Base-by-base conservation (phyloP, 2,888 invertebrate genomes). In the Oxytorus armatus region DNA sequence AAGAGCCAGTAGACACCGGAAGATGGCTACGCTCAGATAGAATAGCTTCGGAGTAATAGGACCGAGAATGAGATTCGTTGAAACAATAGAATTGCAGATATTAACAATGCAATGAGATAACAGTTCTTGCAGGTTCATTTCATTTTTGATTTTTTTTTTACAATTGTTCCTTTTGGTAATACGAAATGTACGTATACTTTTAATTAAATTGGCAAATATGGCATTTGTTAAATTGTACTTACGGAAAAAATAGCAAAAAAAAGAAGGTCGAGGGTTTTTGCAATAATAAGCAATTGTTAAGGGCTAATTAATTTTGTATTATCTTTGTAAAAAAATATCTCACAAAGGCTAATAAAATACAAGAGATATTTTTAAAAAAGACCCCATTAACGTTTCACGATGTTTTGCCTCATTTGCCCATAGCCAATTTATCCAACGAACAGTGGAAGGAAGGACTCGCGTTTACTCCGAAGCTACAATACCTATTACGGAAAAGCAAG, bases 11-110 rank as follows among this genome's bases (percentile, higher is more conserved):
- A 29, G 21, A 61, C n/a, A 80, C 39, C 8, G 57, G 68, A 65
- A 70, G 44, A 76, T 72, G 16, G 53, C 65, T 51, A 59, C 59
- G 72, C 23, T 72, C 49, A 72, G 72, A 72, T 72, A 72, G 36
- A 36, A 70, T 59, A 23, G 59, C 59, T 49, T 42, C 44, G 36
- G 59, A 70, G 59, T 23, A 59, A 59, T 72, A 72, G 47, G 23
- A 36, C 8, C 8, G 59, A 36, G 44, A 72, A 70, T 49, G 57
- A 14, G 33, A 61, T 59, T 72, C 59, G 39, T 61, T 51, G 44
- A 42, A 74, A 55, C 74, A 61, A 68, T 61, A 42, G 16, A 23
- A 74, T 53, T 29, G 29, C 39, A 7, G 44, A 68, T 63, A 53
- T 21, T 18, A 44, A 23, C 16, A 33, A 25, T 49, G 16, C n/a